A percentile compares a stretch with the other conserved stretches of the same genome.
Conservation (phyloP, 2,113 vertebrate species). For the Centropus bengalensis region DNA sequence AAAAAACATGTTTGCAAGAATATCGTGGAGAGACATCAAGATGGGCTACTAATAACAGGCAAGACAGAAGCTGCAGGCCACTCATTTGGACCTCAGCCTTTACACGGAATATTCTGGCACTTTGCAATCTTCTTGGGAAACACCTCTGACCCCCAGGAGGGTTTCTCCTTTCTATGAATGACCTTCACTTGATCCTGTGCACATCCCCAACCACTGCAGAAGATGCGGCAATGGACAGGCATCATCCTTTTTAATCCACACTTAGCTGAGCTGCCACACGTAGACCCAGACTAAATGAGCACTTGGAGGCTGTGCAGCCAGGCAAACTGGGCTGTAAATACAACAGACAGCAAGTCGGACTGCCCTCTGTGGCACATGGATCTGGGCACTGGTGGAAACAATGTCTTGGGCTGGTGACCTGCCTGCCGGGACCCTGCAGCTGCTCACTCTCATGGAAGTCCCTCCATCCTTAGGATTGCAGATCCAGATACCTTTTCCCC, state of each 20-base stretch:
- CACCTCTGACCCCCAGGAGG: not conserved
- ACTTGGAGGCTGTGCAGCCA: accelerated
- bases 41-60: slow-evolving; percentile 20
- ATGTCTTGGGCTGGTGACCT: not conserved
- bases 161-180: not conserved
- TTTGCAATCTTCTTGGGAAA: not conserved
- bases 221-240: not conserved
- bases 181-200: not conserved
- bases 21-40: slow-evolving; percentile 16
- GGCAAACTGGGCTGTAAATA: not conserved
- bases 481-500: not conserved
- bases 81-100: not conserved
- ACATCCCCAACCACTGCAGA: not conserved
- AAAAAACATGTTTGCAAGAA: not conserved
- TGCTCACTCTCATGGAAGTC: accelerated
- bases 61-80: not conserved
- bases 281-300: not conserved
- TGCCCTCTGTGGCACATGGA: not conserved
- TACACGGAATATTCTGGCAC: not conserved
- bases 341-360: not conserved
- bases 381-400: not conserved
- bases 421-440: not conserved
- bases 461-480: not conserved
- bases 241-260: not conserved
- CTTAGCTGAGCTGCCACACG: not conserved